Base-by-base conservation (phyloP, 1,140 invertebrate genomes). In the Drosophila carrolli region DNA sequence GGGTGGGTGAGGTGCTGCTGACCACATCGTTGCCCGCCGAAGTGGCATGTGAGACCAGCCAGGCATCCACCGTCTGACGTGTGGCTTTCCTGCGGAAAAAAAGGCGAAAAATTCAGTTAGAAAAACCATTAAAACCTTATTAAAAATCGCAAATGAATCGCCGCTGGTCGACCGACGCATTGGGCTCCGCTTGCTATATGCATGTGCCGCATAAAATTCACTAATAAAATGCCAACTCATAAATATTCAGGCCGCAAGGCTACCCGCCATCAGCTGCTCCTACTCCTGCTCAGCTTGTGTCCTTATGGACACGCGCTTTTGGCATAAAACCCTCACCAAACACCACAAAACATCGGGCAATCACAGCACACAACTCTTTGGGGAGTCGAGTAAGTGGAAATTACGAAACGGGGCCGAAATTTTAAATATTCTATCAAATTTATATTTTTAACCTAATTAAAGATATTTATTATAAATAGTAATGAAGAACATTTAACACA, bases 31-130 rank as follows among this genome's bases (percentile, higher is more conserved):
- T 90, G 56, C 93, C 93, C 3, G 94, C 94, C 61, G 95, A 95
- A 16, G 97, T 96, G 75, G 97, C 96, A 92, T 97, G 97, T 4
- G 97, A 96, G 43, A 98, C 95, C 80, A 98, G 93, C 97, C 97
- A 98, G 43, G 96, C 95, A 92, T 98, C 98, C 65, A 98, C 97
- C 85, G 98, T 96, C 84, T 97, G 96, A 58, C 97, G 94, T 53
- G 97, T 97, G 41, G 97, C 97, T 94, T 98, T 98, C 92, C 97
- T 97, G 94, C 56, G 44, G n/a, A 92, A 91, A 81, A 56, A 10
- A n/a, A 14, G 2, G n/a, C 1, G 10, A n/a, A 11, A 13, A 23
- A 27, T 23, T 46, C 29, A 44, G 11, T 51, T 41, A 27, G 14
- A 10, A 74, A 65, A 68, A 41, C 38, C 74, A 82, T 82, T 85